phyloP scores from a whole-genome alignment of 2,888 invertebrate species.

The Oegoconia quadripuncta region DNA sequence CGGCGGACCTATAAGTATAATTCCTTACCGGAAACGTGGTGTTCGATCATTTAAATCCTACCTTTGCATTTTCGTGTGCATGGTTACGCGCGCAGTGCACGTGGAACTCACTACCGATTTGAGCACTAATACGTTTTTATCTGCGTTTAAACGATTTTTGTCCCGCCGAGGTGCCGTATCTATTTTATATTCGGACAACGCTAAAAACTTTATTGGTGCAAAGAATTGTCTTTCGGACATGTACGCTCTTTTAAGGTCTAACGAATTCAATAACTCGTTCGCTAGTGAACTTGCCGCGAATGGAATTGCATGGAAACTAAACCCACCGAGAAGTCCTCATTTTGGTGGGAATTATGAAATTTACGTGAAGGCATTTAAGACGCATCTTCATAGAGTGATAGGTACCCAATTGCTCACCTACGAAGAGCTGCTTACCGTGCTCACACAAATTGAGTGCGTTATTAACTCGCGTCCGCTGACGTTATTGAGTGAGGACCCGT shows the following conservation, averaged over 20 bases:
- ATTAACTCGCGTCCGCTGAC: no score
- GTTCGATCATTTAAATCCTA: conserved; percentile 1
- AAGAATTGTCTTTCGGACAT: conserved; percentile 1
- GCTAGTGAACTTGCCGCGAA: conserved; percentile 3
- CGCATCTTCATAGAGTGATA: background rate
- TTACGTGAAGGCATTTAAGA: conserved; percentile 7
- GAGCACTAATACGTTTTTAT: conserved; percentile 2
- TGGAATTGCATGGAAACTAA: conserved; percentile 8
- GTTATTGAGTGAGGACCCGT: background rate
- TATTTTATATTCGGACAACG: conserved; percentile 6
- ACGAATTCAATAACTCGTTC: background rate
- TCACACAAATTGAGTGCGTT: conserved; percentile 1
- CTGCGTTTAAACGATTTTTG: conserved; percentile 11
- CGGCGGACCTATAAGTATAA: conserved; percentile 5
- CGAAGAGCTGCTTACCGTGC: conserved; percentile 1
- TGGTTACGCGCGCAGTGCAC: conserved; percentile 1
- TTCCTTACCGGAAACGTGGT: background rate
- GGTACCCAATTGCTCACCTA: conserved; percentile 1
- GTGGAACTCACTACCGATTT: conserved; percentile 3
- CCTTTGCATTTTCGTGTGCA: conserved; percentile 7
- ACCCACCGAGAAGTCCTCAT: conserved; percentile 7
- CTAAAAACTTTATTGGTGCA: conserved; percentile 4
- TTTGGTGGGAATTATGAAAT: conserved; percentile 9
- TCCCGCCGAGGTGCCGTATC: conserved; percentile 9
- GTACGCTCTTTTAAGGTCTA: background rate